phyloP scores from a whole-genome alignment of 2,797 vertebrate genomes.

The Hybognathus amarus region DNA sequence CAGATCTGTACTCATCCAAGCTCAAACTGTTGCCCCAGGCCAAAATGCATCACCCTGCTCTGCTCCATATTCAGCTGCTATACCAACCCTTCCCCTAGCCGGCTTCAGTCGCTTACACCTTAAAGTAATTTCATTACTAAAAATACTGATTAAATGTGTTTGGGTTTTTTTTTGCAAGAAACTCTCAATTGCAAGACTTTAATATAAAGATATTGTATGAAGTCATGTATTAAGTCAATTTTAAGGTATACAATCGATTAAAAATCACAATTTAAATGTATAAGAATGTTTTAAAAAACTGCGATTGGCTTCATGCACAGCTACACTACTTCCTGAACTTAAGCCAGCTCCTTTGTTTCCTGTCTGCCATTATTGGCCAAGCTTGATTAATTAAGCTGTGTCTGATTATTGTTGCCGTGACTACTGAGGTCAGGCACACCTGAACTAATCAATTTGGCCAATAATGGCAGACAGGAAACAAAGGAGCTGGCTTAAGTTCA shows the following conservation, averaged over 20 bases:
- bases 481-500: no score
- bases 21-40: constrained; percentile 20
- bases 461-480: no score
- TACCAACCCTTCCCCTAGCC: neutral
- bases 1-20: constrained; percentile 31
- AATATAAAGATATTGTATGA: neutral
- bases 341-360: no score
- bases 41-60: neutral
- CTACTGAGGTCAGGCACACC: no score
- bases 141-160: neutral
- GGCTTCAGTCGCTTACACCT: neutral
- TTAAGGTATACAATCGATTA: neutral
- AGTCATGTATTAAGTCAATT: neutral
- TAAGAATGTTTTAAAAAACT: neutral
- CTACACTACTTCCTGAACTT: no score
- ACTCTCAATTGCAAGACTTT: neutral
- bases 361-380: no score
- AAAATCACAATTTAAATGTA: neutral
- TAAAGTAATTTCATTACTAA: neutral
- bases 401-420: no score
- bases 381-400: no score
- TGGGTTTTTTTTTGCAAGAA: neutral
- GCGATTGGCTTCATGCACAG: no score
- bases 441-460: no score
- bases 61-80: constrained; percentile 23